Evolutionary conservation across 2,888 invertebrate species (phyloP), one percentile per base, ranked within the genome.

Genomic region (Himalopsyche tibetana): DNA sequence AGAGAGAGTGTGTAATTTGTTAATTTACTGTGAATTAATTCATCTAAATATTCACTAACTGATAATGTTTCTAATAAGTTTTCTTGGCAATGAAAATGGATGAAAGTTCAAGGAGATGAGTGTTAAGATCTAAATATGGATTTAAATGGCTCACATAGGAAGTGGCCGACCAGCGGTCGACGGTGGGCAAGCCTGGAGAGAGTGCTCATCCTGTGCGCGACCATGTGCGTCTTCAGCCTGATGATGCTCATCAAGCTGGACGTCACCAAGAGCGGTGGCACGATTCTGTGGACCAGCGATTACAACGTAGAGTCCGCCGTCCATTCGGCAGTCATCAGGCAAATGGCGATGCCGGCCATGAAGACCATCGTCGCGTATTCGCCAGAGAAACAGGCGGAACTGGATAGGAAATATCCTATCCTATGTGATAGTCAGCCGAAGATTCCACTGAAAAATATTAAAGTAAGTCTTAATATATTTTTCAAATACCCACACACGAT

Each of bases 351-450:
- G 87, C 90, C 93, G 45, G 93, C 93, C 86, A 93, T 94, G 91
- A 92, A 92, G 89, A 94, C 94, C 87, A 94, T 95, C 89, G 93
- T 95, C 88, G 94, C 93, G 36, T 95, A 94, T 91, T 95, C 95
- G 55, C 94, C 94, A 90, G 93, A 92, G 88, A 93, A 93, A 89
- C 93, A 91, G 89, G 93, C 93, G 5, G 93, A 94, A 90, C 91
- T 93, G 91, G 93, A 93, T 88, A 90, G 92, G 19, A 93, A 93
- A 9, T 91, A 90, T 36, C 93, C 92, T 0, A 91, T 93, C 84
- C 89, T 92, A 84, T 93, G 93, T 89, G 92, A 92, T 89, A 91
- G 91, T 17, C 89, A 92, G 12, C 92, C 92, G 2, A 91, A 91
- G 56, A 91, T 90, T 87, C 93, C 93, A 85, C 89, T 90, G 56